A percentile compares a stretch with the other conserved stretches of the same genome.
phyloP scores from a whole-genome alignment of 2,113 vertebrate species.

The Carettochelys insculpta region DNA sequence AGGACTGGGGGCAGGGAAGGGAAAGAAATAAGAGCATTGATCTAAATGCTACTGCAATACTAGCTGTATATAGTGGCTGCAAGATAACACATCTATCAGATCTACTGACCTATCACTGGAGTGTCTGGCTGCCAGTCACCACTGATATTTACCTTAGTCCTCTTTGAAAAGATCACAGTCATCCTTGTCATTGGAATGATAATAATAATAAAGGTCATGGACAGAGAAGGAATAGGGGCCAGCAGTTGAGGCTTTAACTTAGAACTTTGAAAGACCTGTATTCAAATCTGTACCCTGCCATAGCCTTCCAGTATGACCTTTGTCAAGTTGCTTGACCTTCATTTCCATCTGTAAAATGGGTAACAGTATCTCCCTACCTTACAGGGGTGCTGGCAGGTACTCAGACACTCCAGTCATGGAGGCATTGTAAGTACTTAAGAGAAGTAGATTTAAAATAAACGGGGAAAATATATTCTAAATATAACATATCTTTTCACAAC shows the following conservation, averaged over 20 bases:
- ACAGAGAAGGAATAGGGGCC: conserved; percentile 17
- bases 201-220: conserved; percentile 7
- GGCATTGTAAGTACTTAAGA: not conserved
- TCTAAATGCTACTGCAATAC: conserved; percentile 54
- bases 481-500: no score
- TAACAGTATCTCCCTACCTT: not conserved
- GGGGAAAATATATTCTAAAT: not conserved
- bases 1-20: conserved; percentile 16
- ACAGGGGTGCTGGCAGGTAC: not conserved
- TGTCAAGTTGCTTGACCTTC: accelerated
- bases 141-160: conserved; percentile 45
- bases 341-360: not conserved
- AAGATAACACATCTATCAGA: conserved; percentile 38
- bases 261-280: conserved; percentile 9
- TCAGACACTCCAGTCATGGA: not conserved
- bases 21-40: conserved; percentile 32
- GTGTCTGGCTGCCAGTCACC: conserved; percentile 55
- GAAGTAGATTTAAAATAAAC: not conserved
- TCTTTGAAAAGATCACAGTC: conserved; percentile 44
- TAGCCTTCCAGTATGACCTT: not conserved
- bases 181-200: conserved; percentile 61
- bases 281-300: conserved; percentile 2
- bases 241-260: not conserved
- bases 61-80: conserved; percentile 26
- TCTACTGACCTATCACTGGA: conserved; percentile 51